phyloP scores from a whole-genome alignment of 1,140 invertebrate species.

The Caenorhabditis briggsae region DNA sequence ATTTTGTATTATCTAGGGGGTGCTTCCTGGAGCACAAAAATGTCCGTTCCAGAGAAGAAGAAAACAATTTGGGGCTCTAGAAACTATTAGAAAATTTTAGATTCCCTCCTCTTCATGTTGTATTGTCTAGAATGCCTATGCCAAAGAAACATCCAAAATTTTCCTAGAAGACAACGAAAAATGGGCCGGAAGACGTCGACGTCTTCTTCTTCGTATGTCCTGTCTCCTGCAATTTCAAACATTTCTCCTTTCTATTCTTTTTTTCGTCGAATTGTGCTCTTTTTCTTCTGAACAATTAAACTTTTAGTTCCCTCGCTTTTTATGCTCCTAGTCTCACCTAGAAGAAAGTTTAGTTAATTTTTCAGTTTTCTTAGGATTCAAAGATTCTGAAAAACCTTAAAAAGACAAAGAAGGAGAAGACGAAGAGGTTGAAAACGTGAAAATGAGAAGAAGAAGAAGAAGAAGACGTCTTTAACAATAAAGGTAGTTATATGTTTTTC shows the following conservation, averaged over 20 bases:
- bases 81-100: not conserved
- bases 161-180: not conserved
- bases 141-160: not conserved
- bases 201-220: not conserved
- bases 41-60: not conserved
- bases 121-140: not conserved
- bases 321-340: not conserved
- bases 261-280: constrained; percentile 7
- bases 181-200: constrained; percentile 35
- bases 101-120: not conserved
- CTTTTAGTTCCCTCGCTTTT: not conserved
- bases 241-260: not conserved
- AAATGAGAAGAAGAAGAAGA: not conserved
- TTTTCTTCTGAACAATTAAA: constrained; percentile 17
- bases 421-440: not conserved
- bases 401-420: no score
- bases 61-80: not conserved
- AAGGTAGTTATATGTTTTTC: constrained; percentile 36
- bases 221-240: constrained; percentile 23
- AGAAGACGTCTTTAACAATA: not conserved
- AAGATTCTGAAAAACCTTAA: no score
- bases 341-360: not conserved
- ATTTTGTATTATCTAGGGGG: no score
- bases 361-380: not conserved
- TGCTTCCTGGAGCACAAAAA: not conserved